Evolutionary conservation across 2,888 invertebrate genomes (phyloP).

Genomic region (Melanchra persicariae): DNA sequence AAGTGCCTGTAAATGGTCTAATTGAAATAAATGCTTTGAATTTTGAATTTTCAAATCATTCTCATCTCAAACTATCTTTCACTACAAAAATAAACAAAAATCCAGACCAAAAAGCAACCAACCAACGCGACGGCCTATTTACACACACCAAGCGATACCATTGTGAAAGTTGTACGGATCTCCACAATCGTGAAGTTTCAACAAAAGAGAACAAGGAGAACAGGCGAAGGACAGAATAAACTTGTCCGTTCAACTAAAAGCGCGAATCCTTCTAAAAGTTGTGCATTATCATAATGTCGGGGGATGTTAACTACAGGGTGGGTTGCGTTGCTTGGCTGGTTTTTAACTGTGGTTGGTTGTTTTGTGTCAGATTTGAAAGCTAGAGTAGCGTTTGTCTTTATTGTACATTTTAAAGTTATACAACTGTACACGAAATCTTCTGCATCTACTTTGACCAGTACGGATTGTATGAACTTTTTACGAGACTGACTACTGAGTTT

Average conservation of each 20-base stretch:
- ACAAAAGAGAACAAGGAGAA: conserved; percentile 73
- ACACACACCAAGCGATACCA: conserved; percentile 62
- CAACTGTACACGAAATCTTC: no score
- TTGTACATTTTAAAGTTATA: no score
- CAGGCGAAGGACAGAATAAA: conserved; percentile 62
- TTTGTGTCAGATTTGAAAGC: no score
- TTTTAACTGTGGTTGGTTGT: conserved; percentile 1
- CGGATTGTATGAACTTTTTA: no score
- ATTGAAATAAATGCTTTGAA: no score
- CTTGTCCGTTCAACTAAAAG: conserved; percentile 74
- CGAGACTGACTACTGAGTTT: no score
- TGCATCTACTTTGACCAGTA: no score
- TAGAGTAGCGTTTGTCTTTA: no score
- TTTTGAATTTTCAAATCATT: no score
- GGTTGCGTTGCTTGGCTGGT: conserved; percentile 17
- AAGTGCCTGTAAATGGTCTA: no score
- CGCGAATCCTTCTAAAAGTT: conserved; percentile 77
- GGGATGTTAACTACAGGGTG: conserved; percentile 64
- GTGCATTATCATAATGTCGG: conserved; percentile 78
- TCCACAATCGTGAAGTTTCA: conserved; percentile 73
- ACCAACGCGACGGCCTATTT: conserved; percentile 60
- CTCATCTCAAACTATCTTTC: neutral
- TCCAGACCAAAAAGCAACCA: conserved; percentile 31
- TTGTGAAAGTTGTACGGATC: conserved; percentile 62
- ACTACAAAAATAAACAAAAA: conserved; percentile 46